Percentiles rank a stretch among this genome's conserved stretches.
Conservation (phyloP, 2,797 vertebrate species). For the Hipposideros larvatus region DNA sequence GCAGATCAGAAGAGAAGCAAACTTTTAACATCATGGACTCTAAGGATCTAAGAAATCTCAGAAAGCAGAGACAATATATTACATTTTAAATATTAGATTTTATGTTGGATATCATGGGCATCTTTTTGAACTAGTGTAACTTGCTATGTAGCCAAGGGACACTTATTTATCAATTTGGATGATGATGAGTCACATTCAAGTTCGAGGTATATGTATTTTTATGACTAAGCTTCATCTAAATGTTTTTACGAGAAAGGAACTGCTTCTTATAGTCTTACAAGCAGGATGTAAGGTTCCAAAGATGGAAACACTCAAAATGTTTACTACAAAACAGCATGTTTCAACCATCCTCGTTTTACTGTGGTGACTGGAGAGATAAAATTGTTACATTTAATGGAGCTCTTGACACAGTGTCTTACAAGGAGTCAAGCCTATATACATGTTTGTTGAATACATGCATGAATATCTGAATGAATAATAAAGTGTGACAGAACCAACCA, state of each 20-base stretch:
- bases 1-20: accelerated
- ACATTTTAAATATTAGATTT: slow-evolving; percentile 53
- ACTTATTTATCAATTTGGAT: neutral
- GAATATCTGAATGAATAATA: neutral
- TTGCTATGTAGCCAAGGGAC: slow-evolving; percentile 8
- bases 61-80: slow-evolving; percentile 35
- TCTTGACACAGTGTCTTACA: neutral
- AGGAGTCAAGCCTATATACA: neutral
- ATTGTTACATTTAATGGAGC: neutral
- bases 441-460: neutral
- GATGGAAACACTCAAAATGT: neutral
- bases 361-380: neutral
- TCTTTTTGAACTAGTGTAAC: slow-evolving; percentile 32
- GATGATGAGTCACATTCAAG: slow-evolving; percentile 17
- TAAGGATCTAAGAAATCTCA: neutral
- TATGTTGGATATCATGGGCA: neutral
- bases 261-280: neutral
- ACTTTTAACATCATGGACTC: neutral
- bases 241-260: slow-evolving; percentile 35
- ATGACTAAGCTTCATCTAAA: slow-evolving; percentile 41
- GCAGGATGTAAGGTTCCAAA: neutral
- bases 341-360: slow-evolving; percentile 1
- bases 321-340: neutral
- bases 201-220: slow-evolving; percentile 66
- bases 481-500: neutral